Evolutionary conservation across 2,888 invertebrate genomes (phyloP).

Genomic region (Clivina fossor): DNA sequence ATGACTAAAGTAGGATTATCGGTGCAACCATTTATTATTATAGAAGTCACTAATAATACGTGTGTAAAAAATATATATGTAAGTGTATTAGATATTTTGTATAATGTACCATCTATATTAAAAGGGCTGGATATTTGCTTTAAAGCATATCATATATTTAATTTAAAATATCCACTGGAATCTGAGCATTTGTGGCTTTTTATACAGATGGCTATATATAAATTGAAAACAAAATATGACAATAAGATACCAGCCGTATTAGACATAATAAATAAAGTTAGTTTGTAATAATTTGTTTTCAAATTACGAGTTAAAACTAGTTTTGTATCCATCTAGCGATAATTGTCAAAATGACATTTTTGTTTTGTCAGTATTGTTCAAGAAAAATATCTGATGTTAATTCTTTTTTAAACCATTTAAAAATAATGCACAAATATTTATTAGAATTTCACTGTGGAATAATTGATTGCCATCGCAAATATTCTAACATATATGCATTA

Average conservation of each 20-base stretch:
- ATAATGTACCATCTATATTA: neutral
- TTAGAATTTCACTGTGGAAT: no score
- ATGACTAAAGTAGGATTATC: neutral
- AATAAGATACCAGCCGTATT: conserved; percentile 1
- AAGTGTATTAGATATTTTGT: neutral
- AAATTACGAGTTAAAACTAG: no score
- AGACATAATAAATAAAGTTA: conserved; percentile 7
- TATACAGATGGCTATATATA: neutral
- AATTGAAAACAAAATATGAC: conserved; percentile 4
- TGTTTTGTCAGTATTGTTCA: no score
- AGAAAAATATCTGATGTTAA: no score
- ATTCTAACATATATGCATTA: neutral
- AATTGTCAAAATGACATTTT: no score
- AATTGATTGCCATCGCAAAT: no score
- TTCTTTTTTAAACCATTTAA: no score
- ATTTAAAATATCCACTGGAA: neutral
- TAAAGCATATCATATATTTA: conserved; percentile 1
- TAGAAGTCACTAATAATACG: conserved; percentile 1
- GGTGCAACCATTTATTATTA: conserved; percentile 4
- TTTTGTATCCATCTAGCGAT: no score
- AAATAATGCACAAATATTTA: no score
- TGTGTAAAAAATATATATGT: neutral
- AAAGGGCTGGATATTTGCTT: conserved; percentile 2
- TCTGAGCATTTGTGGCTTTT: conserved; percentile 4
- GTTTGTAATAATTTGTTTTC: no score